Evolutionary conservation across 2,113 vertebrate species (phyloP), one percentile per base, ranked within the genome.

Genomic region (Aegotheles bennettii): DNA sequence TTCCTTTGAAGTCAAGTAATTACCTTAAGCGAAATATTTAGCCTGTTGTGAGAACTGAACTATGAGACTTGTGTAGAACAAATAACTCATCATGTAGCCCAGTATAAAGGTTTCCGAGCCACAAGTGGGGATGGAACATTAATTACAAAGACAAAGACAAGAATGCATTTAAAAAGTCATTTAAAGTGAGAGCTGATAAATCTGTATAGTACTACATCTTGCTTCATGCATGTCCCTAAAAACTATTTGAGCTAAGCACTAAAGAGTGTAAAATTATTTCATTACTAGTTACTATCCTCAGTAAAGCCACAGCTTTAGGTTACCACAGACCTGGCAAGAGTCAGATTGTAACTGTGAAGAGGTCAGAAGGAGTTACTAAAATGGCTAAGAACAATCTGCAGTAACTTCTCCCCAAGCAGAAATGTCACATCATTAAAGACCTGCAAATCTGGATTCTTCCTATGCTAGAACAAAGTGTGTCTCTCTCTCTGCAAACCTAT

Each of bases 11-110:
- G 91, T 85, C 73, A 88, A 80, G 87, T 93, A 95, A 97, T 95
- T 96, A 95, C 92, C 82, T 93, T 91, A 95, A 96, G 76, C 5
- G 17, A 97, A 97, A 94, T 94, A 96, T 89, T 94, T 96, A 96
- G 92, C 85, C 94, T 90, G 95, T 95, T 96, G 85, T 70, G 71
- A 92, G 95, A 96, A 94, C 1, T 78, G 87, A 94, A 85, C 91
- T 67, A 20, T 45, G 85, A 95, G 90, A 87, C 90, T 70, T 78
- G 53, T 87, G 88, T 93, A 78, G 80, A 93, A 94, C 85, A 95
- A 92, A 79, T 88, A 84, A 96, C 88, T 90, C 90, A 86, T 86
- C 87, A 10, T 87, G 87, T 79, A 94, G 60, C 59, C 61, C 54
- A 78, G 76, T 86, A 63, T 57, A 81, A 95, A 94, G 82, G 54